Base-by-base conservation (phyloP, 2,113 vertebrate genomes). In the Zosterops hypoxanthus region DNA sequence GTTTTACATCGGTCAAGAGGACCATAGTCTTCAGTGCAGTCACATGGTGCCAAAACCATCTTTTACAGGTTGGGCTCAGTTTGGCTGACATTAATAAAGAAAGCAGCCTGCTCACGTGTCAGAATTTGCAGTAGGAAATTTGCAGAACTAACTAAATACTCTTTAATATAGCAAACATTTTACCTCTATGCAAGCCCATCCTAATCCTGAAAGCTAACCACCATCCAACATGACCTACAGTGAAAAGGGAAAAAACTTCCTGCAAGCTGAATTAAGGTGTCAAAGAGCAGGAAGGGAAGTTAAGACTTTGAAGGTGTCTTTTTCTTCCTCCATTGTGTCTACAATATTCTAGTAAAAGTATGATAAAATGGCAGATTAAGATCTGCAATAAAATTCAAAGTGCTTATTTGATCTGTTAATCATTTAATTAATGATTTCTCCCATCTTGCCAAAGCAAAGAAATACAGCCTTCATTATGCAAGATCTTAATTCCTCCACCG, bases 371-470 rank as follows among this genome's bases (percentile, higher is more conserved):
- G 26, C 28, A 95, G 75, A 85, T 46, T 41, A 64, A 57, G 19
- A 65, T 50, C 18, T 56, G 22, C 41, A 84, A 84, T 69, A 84
- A 79, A 84, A 93, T 71, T 46, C 12, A 22, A 92, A 78, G 46
- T 25, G 4, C 23, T 53, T 78, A 41, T 85, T 65, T 85, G 63
- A 73, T 87, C 78, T 85, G 50, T 16, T 91, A 55, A 93, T 86
- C 77, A 65, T 46, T 21, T 91, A 23, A 23, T 50, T 85, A 92
- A 82, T 71, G 29, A 41, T 44, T 75, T 25, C 34, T 64, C 41
- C 18, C 39, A 25, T 24, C 29, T 82, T 72, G 25, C 21, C 55
- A 79, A 69, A 91, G 69, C 44, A 79, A 88, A 86, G 34, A 76
- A 70, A 92, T 79, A 39, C 64, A 75, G 0, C 33, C 39, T 88